Base-by-base conservation (phyloP, 1,140 invertebrate genomes). In the Lucilia cuprina region DNA sequence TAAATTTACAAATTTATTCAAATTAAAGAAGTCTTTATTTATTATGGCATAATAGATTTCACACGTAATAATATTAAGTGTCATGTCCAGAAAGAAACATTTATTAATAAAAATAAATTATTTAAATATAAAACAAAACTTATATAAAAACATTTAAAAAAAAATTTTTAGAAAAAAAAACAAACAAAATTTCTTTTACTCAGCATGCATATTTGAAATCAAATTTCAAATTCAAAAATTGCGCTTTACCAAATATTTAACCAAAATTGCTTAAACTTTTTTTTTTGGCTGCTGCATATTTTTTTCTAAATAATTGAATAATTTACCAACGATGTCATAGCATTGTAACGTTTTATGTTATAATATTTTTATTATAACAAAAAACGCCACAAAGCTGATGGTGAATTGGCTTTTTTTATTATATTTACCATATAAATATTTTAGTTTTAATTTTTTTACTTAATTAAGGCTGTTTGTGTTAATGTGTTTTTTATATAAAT, bases 401-500 rank as follows among this genome's bases (percentile, higher is more conserved):
- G n/a, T n/a, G n/a, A n/a, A n/a, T n/a, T n/a, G n/a, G 65, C 65
- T 70, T 60, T 60, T 17, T 60, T 78, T 80, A 77, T 78, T 80
- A 77, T 77, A 77, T 80, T 50, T 78, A 12, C 17, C 9, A 10
- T 21, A 21, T 47, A 50, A 49, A 25, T 80, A 80, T 80, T 75
- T 75, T 80, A 50, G 4, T 50, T 80, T 21, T 70, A 50, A 80
- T 50, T 80, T 21, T n/a, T 21, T 47, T 17, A 49, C 50, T 49
- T 25, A 80, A 25, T 80, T 80, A 21, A 80, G 47, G 77, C 77
- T 80, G 77, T 80, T 80, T 80, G 77, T 80, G 77, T 77, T 70
- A n/a, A 70, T 70, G 65, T 70, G 65, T 70, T 70, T 77, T 17
- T 41, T 41, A 41, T 41, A 41, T 41, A 41, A 41, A n/a, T n/a